Evolutionary conservation across 2,888 invertebrate genomes (phyloP), one percentile per base, ranked within the genome.

Genomic region (Dione vanillae): DNA sequence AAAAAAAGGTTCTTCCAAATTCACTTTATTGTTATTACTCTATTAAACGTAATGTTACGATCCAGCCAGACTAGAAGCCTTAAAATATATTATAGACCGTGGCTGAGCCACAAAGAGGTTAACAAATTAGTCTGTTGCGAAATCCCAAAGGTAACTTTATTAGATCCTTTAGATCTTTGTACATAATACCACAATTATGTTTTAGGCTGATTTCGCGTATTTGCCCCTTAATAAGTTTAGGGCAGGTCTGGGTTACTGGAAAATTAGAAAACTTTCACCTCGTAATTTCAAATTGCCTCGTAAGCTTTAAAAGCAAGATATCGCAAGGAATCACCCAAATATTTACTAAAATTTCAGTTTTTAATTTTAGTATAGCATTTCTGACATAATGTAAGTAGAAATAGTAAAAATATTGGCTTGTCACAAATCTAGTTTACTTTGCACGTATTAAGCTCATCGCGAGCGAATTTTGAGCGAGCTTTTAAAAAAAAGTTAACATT

Each of bases 251-350:
- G 81, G 81, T 82, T 72, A 78, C 77, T 77, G 80, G 82, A 79
- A 86, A 87, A 87, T 88, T 85, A 85, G 84, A 84, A 87, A 88
- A 88, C 85, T 88, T 87, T 85, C 79, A 80, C 81, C 79, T 73
- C 73, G 78, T 80, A 81, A 82, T 70, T 79, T 78, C 74, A 78
- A 82, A 83, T 83, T 83, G 83, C 79, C 76, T 73, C 62, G 76
- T 79, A 81, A 80, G 80, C 80, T 77, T 78, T 77, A 77, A 73
- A 67, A 67, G 75, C 70, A 78, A 78, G 78, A 79, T 79, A 79
- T 74, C 65, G 66, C 59, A 70, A 66, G 65, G 70, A 62, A 71
- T 66, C 54, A 47, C 27, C 51, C 51, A 16, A 45, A 35, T 56
- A 27, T 27, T 5, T 27, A 76, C 76, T 74, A 75, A 74, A 76